Evolutionary conservation across 2,888 invertebrate species (phyloP).

Genomic region (Lasiommata megera): DNA sequence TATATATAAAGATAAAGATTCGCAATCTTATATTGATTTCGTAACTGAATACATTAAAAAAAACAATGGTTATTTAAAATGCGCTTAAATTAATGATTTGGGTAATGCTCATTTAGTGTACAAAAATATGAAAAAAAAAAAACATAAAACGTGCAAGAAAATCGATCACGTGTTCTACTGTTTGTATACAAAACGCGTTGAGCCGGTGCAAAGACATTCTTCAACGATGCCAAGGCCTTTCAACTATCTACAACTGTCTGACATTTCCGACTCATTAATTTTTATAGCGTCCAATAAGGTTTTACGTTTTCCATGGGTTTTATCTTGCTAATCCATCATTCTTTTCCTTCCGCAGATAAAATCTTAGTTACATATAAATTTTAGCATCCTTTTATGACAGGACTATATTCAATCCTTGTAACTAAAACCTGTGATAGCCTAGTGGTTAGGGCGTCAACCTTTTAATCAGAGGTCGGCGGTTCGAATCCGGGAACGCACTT

Average conservation of each 20-base stretch:
- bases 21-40: too few relatives aligned
- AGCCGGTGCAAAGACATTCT: neutral
- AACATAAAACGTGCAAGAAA: neutral
- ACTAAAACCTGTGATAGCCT: too few relatives aligned
- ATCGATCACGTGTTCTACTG: neutral
- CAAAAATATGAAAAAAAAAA: too few relatives aligned
- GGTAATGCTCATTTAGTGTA: too few relatives aligned
- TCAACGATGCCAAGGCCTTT: slow-evolving; percentile 6
- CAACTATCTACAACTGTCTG: neutral
- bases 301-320: neutral
- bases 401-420: neutral
- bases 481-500: too few relatives aligned
- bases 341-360: neutral
- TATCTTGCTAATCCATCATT: neutral
- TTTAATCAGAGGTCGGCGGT: too few relatives aligned
- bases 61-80: too few relatives aligned
- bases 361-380: neutral
- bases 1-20: too few relatives aligned
- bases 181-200: neutral
- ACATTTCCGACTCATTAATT: neutral
- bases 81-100: too few relatives aligned
- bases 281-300: neutral
- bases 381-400: neutral
- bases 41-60: too few relatives aligned
- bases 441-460: too few relatives aligned